These are phyloP conservation scores for Hippocampus zosterae DNA, from an alignment of 2,113 vertebrate species.

Conservation along the genomic window DNA sequence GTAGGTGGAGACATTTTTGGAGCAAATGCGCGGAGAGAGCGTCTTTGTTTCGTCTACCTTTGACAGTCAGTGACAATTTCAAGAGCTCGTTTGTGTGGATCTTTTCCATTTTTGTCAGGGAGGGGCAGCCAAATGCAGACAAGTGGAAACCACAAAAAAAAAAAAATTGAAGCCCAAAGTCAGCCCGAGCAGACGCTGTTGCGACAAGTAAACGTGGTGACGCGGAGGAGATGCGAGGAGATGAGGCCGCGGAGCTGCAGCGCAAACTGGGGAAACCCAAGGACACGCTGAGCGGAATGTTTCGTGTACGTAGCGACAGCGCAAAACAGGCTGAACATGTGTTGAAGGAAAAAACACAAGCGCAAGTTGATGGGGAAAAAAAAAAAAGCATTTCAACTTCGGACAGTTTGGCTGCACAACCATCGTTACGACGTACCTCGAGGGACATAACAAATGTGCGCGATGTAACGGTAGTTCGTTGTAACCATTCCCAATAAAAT, in stretches of 20 bases:
- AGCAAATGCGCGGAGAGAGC: constrained; percentile 24
- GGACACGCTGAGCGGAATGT: constrained; percentile 6
- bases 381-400: neutral
- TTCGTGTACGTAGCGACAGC: neutral
- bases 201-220: constrained; percentile 35
- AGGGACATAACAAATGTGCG: too few relatives aligned
- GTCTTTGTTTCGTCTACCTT: constrained; percentile 36
- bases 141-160: constrained; percentile 28
- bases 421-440: too few relatives aligned
- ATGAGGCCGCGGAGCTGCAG: neutral
- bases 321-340: constrained; percentile 4
- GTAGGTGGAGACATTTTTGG: constrained; percentile 51
- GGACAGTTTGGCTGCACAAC: too few relatives aligned
- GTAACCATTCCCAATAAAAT: too few relatives aligned
- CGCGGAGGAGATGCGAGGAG: constrained; percentile 8
- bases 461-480: too few relatives aligned
- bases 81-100: constrained; percentile 31
- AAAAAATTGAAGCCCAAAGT: constrained; percentile 18
- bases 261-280: constrained; percentile 1
- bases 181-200: constrained; percentile 10
- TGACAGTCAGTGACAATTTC: constrained; percentile 37
- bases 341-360: neutral
- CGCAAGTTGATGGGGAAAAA: neutral
- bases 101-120: constrained; percentile 34
- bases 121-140: constrained; percentile 29